phyloP scores from a whole-genome alignment of 2,113 vertebrate species.

The Oryzias melastigma region DNA sequence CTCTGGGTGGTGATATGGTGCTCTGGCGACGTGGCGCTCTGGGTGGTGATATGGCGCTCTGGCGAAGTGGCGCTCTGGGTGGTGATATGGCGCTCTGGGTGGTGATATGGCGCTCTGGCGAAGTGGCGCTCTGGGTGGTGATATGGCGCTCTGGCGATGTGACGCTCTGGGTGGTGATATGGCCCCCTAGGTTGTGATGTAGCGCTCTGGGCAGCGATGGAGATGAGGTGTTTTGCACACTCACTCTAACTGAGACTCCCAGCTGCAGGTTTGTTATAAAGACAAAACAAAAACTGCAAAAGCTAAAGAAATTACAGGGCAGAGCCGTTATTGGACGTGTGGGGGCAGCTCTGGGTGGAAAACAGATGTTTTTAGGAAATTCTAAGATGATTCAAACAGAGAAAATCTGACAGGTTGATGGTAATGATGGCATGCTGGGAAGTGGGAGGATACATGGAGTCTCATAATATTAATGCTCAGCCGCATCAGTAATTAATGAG shows the following conservation, averaged over 20 bases:
- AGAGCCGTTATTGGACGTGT: conserved; percentile 54
- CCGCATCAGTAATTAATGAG: conserved; percentile 55
- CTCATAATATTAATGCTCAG: conserved; percentile 24
- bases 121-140: conserved; percentile 24
- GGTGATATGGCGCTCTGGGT: no score
- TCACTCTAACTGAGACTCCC: conserved; percentile 41
- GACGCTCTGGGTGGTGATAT: no score
- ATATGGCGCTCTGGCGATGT: conserved; percentile 13
- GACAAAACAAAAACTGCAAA: conserved; percentile 70
- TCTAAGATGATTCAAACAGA: conserved; percentile 55
- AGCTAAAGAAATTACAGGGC: conserved; percentile 77
- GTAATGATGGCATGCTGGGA: conserved; percentile 51
- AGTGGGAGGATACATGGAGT: conserved; percentile 32
- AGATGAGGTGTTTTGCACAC: conserved; percentile 52
- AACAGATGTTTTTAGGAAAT: conserved; percentile 62
- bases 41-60: no score
- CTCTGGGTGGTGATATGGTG: conserved; percentile 16
- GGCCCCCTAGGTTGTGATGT: no score
- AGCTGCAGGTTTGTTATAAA: conserved; percentile 62
- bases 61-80: no score
- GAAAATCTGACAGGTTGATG: conserved; percentile 67
- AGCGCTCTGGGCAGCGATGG: no score
- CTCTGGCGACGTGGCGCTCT: no score
- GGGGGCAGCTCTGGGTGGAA: conserved; percentile 44
- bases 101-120: no score